Evolutionary conservation across 2,888 invertebrate genomes (phyloP).

Genomic region (Xestobium rufovillosum): DNA sequence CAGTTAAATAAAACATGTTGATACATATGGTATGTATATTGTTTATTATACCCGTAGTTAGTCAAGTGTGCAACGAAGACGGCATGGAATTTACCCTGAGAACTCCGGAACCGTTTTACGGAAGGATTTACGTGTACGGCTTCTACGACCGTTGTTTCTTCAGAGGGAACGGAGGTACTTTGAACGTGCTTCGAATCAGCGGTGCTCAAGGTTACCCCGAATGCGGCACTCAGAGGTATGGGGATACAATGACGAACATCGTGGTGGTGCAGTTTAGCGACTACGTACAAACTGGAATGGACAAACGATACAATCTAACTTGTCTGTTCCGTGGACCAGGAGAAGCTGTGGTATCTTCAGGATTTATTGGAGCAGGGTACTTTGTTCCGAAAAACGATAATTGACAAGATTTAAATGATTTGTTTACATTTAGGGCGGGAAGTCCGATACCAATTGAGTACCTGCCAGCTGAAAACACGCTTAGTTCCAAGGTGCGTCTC

Average conservation of each 20-base stretch:
- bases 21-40: no score
- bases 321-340: conserved; percentile 87
- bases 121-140: conserved; percentile 85
- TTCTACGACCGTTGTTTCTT: conserved; percentile 88
- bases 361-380: conserved; percentile 81
- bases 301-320: conserved; percentile 88
- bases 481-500: conserved; percentile 80
- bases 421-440: conserved; percentile 61
- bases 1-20: no score
- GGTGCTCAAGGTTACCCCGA: conserved; percentile 90
- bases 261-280: conserved; percentile 92
- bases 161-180: conserved; percentile 80
- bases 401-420: conserved; percentile 15
- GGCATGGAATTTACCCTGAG: conserved; percentile 89
- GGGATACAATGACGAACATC: conserved; percentile 89
- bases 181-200: conserved; percentile 75
- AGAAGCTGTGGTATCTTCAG: conserved; percentile 87
- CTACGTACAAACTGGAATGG: conserved; percentile 82
- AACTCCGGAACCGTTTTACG: conserved; percentile 82
- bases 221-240: conserved; percentile 80
- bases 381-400: no score
- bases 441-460: conserved; percentile 91
- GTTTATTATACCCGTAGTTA: conserved; percentile 52
- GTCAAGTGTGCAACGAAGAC: conserved; percentile 86
- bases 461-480: conserved; percentile 81